Evolutionary conservation across 2,797 vertebrate species (phyloP).

Genomic region (Scomberomorus guttatus): DNA sequence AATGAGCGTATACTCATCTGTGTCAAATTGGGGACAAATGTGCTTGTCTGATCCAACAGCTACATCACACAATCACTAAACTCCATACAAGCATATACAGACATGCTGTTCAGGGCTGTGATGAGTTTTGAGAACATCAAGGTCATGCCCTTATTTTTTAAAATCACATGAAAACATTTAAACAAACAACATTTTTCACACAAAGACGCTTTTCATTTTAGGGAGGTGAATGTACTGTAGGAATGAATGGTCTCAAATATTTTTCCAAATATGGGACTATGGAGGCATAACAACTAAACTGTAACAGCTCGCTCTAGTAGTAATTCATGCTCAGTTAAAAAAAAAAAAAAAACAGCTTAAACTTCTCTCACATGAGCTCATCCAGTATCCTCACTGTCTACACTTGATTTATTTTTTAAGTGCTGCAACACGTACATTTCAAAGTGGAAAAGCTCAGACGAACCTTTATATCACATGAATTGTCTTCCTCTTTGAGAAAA

Average conservation of each 20-base stretch:
- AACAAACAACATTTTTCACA: neutral
- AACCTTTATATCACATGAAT: too few relatives aligned
- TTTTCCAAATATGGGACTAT: neutral
- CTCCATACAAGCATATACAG: conserved; percentile 1
- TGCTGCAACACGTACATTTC: neutral
- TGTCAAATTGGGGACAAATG: conserved; percentile 27
- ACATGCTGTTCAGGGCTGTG: neutral
- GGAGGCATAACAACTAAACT: neutral
- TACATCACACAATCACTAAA: neutral
- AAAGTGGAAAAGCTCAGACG: too few relatives aligned
- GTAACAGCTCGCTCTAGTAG: neutral
- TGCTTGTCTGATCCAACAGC: neutral
- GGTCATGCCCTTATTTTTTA: conserved; percentile 3
- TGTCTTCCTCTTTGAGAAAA: too few relatives aligned
- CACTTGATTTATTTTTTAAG: neutral
- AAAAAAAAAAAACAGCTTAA: neutral
- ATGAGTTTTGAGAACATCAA: neutral
- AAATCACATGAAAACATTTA: too few relatives aligned
- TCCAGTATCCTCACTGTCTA: neutral
- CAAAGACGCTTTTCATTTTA: neutral
- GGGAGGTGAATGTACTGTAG: neutral
- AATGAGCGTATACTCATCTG: conserved; percentile 42
- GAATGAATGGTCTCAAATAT: neutral
- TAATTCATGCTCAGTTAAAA: neutral
- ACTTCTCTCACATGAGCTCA: neutral